Evolutionary conservation across 2,797 vertebrate species (phyloP), one percentile per base, ranked within the genome.

Genomic region (Poeciliopsis infans): DNA sequence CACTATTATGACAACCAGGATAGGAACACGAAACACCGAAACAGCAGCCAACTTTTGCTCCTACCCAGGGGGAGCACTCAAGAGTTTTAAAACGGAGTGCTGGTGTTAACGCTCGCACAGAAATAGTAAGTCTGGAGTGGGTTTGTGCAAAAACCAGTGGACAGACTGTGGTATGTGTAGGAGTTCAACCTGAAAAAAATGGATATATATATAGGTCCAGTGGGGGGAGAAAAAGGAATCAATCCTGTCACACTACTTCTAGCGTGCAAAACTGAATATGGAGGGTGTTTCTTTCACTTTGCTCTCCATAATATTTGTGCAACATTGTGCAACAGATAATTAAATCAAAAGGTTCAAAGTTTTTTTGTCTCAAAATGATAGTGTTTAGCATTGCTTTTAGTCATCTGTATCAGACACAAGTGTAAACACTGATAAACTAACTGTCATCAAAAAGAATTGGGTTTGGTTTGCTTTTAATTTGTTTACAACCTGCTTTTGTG

Each of bases 1-100:
- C 84, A 68, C 83, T 93, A 88, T 92, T 93, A 92, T 94, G 91
- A 93, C 86, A 90, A 95, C 88, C 75, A 11, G 80, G 43, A 88
- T 79, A 74, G 41, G 84, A 68, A 89, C 85, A 86, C 39, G 0
- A 47, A 83, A 72, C 46, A 75, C 45, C 57, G 0, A 51, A 83
- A 68, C 46, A 75, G 46, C 61, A 25, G 82, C 77, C 84, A 84
- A 79, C 79, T 57, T 83, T 87, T 66, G 77, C 71, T 18, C 82
- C 76, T 66, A 82, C 81, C 75, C 75, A 82, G 79, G 84, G 59
- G 31, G 2, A 69, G 59, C 36, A 23, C 16, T 0, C 70, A 11
- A 51, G 46, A 10, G 23, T 64, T 71, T 81, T 47, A 51, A 69
- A n/a, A 51, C 66, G 0, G 80, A 45, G 79, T 79, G 45, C 72